phyloP scores from a whole-genome alignment of 2,888 invertebrate genomes.

The Orthosia cruda region DNA sequence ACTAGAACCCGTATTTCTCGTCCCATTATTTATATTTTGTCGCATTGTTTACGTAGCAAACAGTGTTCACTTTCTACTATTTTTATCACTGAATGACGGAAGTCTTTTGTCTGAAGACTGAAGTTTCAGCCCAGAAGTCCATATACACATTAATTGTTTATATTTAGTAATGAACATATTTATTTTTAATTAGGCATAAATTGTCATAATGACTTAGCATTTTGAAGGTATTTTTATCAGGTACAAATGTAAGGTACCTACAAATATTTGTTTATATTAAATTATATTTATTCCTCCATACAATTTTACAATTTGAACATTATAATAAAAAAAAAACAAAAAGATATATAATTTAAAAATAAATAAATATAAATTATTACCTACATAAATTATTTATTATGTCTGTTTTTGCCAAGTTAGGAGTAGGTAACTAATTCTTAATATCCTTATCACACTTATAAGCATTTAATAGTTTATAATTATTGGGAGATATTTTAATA shows the following conservation, averaged over 20 bases:
- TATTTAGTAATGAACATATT: conserved; percentile 36
- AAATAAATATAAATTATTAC: too few species aligned
- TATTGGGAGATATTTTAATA: background rate
- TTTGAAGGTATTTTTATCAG: conserved; percentile 29
- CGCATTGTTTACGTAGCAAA: conserved; percentile 62
- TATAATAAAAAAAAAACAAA: too few species aligned
- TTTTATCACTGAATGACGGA: conserved; percentile 70
- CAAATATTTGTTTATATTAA: too few species aligned
- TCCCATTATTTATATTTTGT: conserved; percentile 69
- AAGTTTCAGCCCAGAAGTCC: conserved; percentile 62
- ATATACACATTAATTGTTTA: conserved; percentile 47
- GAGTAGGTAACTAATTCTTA: background rate
- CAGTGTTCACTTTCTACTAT: conserved; percentile 74
- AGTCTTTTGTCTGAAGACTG: conserved; percentile 54
- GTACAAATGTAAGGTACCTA: background rate
- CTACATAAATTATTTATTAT: background rate
- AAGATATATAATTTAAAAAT: too few species aligned
- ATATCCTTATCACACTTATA: background rate
- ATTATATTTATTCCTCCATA: too few species aligned
- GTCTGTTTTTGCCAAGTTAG: background rate
- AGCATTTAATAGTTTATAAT: background rate
- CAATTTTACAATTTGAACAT: too few species aligned
- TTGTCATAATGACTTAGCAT: conserved; percentile 53
- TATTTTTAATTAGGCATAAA: conserved; percentile 39
- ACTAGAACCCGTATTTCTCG: conserved; percentile 18